Percentiles rank a stretch among this genome's conserved stretches.
Conservation (phyloP, 1,140 invertebrate species). For the Diorhabda carinulata region DNA sequence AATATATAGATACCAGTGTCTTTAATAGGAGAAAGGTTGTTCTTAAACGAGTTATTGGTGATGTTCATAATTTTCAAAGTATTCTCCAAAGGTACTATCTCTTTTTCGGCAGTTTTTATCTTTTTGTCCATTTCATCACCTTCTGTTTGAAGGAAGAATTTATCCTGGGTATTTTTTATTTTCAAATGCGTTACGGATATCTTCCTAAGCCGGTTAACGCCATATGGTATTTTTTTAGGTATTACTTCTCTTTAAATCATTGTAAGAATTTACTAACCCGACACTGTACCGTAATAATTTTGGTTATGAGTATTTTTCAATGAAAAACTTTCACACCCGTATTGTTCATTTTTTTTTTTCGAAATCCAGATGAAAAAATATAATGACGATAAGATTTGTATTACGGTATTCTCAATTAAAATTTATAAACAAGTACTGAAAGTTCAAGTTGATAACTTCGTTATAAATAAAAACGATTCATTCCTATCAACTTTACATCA, state of each 20-base stretch:
- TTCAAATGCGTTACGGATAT: slow-evolving; percentile 62
- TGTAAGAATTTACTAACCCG: too few species aligned
- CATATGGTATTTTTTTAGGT: slow-evolving; percentile 51
- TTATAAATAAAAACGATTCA: too few species aligned
- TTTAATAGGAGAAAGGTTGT: slow-evolving; percentile 52
- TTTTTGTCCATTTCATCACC: slow-evolving; percentile 67
- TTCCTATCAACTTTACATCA: too few species aligned
- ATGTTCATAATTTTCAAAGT: slow-evolving; percentile 64
- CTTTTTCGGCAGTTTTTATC: slow-evolving; percentile 64
- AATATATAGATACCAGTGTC: slow-evolving; percentile 46
- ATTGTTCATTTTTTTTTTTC: too few species aligned
- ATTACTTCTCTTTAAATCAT: slow-evolving; percentile 45
- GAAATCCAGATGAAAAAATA: too few species aligned
- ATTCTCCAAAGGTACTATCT: slow-evolving; percentile 71
- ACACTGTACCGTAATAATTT: too few species aligned
- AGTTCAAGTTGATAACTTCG: too few species aligned
- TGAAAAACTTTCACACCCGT: too few species aligned
- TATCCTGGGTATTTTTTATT: slow-evolving; percentile 66
- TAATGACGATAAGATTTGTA: too few species aligned
- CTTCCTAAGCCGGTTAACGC: slow-evolving; percentile 45
- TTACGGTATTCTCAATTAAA: too few species aligned
- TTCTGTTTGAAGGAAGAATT: slow-evolving; percentile 61
- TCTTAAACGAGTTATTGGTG: slow-evolving; percentile 61
- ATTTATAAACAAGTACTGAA: too few species aligned
- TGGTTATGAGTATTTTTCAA: too few species aligned